Conservation (phyloP, 2,113 vertebrate species). For the Aspiorhynchus laticeps region DNA sequence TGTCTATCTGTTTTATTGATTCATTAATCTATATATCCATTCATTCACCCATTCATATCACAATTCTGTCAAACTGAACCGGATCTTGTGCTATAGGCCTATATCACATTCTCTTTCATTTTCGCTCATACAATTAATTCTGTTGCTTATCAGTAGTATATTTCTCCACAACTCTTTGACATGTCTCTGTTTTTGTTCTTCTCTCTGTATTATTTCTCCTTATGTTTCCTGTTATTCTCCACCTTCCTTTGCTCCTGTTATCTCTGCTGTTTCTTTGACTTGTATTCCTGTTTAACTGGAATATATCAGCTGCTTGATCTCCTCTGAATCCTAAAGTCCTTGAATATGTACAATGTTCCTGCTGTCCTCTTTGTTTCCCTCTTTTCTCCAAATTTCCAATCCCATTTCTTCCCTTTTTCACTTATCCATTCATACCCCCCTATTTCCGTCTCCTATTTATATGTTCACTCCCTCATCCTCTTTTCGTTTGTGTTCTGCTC, state of each 20-base stretch:
- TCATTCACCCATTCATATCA: neutral
- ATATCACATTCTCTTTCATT: neutral
- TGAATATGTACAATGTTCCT: constrained; percentile 46
- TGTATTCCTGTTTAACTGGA: constrained; percentile 50
- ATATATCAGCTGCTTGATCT: constrained; percentile 50
- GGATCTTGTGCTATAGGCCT: neutral
- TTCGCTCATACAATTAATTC: constrained; percentile 2
- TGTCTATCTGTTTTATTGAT: neutral
- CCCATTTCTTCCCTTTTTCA: neutral
- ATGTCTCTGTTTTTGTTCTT: constrained; percentile 9
- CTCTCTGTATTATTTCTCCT: constrained; percentile 39
- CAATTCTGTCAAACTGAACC: neutral
- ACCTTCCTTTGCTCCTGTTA: constrained; percentile 28
- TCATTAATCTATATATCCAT: neutral
- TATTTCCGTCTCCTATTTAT: constrained; percentile 14
- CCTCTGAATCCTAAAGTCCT: constrained; percentile 47
- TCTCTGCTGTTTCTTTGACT: constrained; percentile 43
- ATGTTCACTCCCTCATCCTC: neutral
- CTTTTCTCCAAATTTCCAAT: constrained; percentile 25
- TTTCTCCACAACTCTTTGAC: constrained; percentile 24
- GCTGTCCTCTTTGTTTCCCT: constrained; percentile 38
- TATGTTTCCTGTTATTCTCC: constrained; percentile 31
- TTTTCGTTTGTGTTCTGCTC: neutral
- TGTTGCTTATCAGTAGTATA: neutral
- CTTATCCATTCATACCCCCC: neutral